Base-by-base conservation (phyloP, 1,140 invertebrate species). In the Drosophila arizonae region DNA sequence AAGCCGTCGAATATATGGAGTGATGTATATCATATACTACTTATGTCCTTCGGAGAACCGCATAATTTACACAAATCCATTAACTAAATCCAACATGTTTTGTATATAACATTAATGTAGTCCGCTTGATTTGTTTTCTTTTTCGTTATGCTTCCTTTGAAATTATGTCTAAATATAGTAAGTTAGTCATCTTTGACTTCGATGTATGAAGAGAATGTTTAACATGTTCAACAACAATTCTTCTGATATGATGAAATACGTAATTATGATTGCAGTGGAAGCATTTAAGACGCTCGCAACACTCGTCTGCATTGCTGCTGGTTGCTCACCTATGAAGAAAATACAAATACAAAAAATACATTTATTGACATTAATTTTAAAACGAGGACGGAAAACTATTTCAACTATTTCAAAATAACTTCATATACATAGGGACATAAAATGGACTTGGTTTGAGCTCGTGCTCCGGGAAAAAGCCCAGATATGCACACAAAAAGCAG, bases 271-370 rank as follows among this genome's bases (percentile, higher is more conserved):
- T 72, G 69, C 67, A 28, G 58, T 69, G 94, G 36, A 94, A 96
- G 71, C 93, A 95, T 24, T 55, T 33, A 33, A 94, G 94, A 68
- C 95, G 96, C 1, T 97, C 95, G 0, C 95, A 97, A 13, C 97
- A 95, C 90, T 91, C 9, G 95, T 95, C 90, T 96, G 95, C 95
- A 96, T 96, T 48, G 95, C 95, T 15, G 95, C 95, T 54, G 95
- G 95, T 92, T 95, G 95, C 90, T 96, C 95, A 57, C 95, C 95
- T 96, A 33, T 6, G 62, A 57, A 21, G 0, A 33, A 65, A 57
- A 17, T 17, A 17, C 17, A 17, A 17, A 21, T 4, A 28, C 9
- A 30, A 43, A 13, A 64, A 43, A 50, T 41, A 6, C 4, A 55
- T 30, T 36, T 24, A 28, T 15, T n/a, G 8, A 36, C 15, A 63